Evolutionary conservation across 2,888 invertebrate genomes (phyloP), one percentile per base, ranked within the genome.

Genomic region (Andrena haemorrhoa): DNA sequence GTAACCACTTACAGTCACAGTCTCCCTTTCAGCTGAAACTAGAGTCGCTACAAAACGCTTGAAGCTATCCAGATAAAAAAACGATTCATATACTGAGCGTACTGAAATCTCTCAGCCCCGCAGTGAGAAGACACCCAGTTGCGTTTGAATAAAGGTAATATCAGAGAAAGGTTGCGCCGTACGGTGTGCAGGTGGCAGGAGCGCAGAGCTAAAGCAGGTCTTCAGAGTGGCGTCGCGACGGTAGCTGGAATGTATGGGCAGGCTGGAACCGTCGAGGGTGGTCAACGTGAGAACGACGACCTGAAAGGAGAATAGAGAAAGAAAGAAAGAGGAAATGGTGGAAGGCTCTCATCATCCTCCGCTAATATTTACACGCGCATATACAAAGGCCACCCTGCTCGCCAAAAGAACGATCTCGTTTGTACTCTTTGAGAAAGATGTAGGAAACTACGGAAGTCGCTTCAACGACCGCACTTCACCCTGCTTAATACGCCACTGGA

Each of bases 331-430:
- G 79, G 75, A 79, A 79, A 61, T 75, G 77, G 83, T 77, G 60
- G 78, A 81, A 41, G 72, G 80, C 85, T 82, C 91, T 93, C 93
- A 93, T 93, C 92, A 93, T 92, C 90, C 92, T 92, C 91, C 87
- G 91, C 93, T 88, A 93, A 93, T 93, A 93, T 93, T 93, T 93
- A 89, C 93, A 83, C 83, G 80, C 76, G 87, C 78, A 81, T 84
- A 85, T 88, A 92, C 92, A 93, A 93, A 93, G 89, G 75, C 80
- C 75, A 74, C 69, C 71, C 74, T 76, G 83, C 76, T 78, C 82
- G 76, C 79, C 76, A 74, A 86, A 89, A 90, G 88, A 85, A 85
- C 80, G 69, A 74, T 76, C 78, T 65, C 75, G 66, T 69, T 49
- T 64, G 58, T 68, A 56, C 58, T 49, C 74, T 71, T 82, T 85